Base-by-base conservation (phyloP, 23 tunicate species). In the Halocynthia roretzi region DNA sequence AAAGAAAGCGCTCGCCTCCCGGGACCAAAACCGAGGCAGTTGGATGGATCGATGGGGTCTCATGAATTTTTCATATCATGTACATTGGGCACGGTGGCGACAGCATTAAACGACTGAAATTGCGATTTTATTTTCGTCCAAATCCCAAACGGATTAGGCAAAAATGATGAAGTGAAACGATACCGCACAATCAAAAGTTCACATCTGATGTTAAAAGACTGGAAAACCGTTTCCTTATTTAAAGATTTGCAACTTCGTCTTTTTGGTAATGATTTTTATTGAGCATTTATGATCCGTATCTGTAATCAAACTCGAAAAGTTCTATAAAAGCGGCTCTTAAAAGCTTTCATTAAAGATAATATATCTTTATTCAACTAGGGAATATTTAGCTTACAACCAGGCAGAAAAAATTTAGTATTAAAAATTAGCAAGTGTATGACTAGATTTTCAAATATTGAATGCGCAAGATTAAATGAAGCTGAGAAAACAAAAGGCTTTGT, bases 81-180 rank as follows among this genome's bases (percentile, higher is more conserved):
- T 56, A 64, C 78, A 52, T 54, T 74, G 64, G 78, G 14, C 60
- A 8, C 78, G 40, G 19, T 18, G 64, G 17, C 78, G 78, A 74
- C 78, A 74, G 78, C 62, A 64, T 22, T 74, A 54, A 74, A 74
- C 62, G 62, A 64, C 62, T 54, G 62, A 74, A 74, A 74, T 74
- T 56, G 78, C 49, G 56, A 15, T 54, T 74, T 20, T 74, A 74
- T 74, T 74, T 74, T 74, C 78, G 78, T 64, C 62, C 18, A 74
- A 74, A 74, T 74, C 78, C 78, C 62, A 22, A 54, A 74, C 78
- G 78, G 56, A 74, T 74, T 74, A 74, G 56, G 62, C 56, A 64
- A 74, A 74, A 54, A 44, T 54, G 62, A 74, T 53, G 78, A 74
- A 62, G 56, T 54, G 78, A 62, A 64, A 74, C 51, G 19, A 21